These are phyloP conservation scores for Drosophila kambysellisi DNA, from an alignment of 2,888 invertebrate genomes.

Conservation along the genomic window DNA sequence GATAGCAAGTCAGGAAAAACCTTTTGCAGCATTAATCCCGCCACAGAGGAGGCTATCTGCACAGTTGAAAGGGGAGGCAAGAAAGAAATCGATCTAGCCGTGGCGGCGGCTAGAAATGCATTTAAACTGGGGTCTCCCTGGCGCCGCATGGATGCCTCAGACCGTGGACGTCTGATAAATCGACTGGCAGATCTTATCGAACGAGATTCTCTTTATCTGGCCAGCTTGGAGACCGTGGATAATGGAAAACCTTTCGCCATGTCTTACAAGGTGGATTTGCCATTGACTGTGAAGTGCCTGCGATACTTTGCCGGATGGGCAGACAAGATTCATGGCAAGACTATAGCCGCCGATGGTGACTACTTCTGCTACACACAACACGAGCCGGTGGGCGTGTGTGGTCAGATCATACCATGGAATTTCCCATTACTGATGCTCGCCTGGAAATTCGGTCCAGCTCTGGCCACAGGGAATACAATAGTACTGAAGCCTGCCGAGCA, in stretches of 20 bases:
- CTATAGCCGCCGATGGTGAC: conserved; percentile 92
- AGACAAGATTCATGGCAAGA: conserved; percentile 93
- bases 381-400: conserved; percentile 96
- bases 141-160: conserved; percentile 94
- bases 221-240: conserved; percentile 96
- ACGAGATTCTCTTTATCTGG: conserved; percentile 90
- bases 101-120: conserved; percentile 91
- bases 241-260: conserved; percentile 95
- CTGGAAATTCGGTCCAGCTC: conserved; percentile 95
- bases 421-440: conserved; percentile 96
- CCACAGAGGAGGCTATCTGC: conserved; percentile 91
- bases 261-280: conserved; percentile 89
- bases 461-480: conserved; percentile 91
- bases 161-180: conserved; percentile 91
- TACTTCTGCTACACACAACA: conserved; percentile 93
- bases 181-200: conserved; percentile 93
- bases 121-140: conserved; percentile 92
- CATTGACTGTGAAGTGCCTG: conserved; percentile 87
- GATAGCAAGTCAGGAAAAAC: conserved; percentile 94
- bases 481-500: conserved; percentile 98
- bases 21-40: conserved; percentile 93
- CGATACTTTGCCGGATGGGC: conserved; percentile 97
- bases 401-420: conserved; percentile 97
- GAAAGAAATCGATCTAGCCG: conserved; percentile 92
- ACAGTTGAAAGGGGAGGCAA: conserved; percentile 91